Evolutionary conservation across 2,113 vertebrate species (phyloP).

Genomic region (Trematocara marginatum): DNA sequence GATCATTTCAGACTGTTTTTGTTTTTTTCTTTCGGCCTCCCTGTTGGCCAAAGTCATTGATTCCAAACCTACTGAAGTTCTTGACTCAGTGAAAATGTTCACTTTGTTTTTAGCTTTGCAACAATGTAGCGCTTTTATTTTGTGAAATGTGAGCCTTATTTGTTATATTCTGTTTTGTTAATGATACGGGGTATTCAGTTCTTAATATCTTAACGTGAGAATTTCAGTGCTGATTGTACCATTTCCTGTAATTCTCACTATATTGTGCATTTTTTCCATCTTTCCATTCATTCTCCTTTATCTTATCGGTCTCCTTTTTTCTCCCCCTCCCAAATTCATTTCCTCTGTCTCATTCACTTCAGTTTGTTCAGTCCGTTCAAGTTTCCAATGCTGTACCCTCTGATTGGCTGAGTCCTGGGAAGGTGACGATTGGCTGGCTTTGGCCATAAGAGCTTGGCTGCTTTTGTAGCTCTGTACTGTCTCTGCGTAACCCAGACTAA

Average conservation of each 20-base stretch:
- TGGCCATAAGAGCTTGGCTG: slow-evolving; percentile 28
- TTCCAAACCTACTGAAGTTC: neutral
- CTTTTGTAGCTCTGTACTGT: neutral
- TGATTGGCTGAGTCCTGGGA: slow-evolving; percentile 84
- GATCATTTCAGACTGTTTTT: neutral
- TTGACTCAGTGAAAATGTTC: neutral
- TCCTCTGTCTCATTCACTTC: slow-evolving; percentile 51
- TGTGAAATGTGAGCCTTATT: neutral
- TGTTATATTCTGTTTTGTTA: neutral
- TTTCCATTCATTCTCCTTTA: neutral
- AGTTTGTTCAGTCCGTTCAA: slow-evolving; percentile 78
- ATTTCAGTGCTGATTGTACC: neutral
- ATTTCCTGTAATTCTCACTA: neutral
- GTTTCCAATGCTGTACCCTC: slow-evolving; percentile 82
- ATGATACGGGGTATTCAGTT: neutral
- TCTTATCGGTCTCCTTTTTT: neutral
- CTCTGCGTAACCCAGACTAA: slow-evolving; percentile 23
- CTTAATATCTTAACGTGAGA: neutral
- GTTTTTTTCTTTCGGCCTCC: neutral
- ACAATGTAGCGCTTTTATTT: neutral
- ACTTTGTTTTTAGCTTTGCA: neutral
- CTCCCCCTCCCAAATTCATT: neutral
- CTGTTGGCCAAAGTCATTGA: neutral
- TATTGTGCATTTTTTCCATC: neutral
- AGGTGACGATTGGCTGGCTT: slow-evolving; percentile 74